Percentiles rank a stretch among this genome's conserved stretches.
phyloP scores from a whole-genome alignment of 1,140 invertebrate species.

The Meloidogyne chitwoodi region DNA sequence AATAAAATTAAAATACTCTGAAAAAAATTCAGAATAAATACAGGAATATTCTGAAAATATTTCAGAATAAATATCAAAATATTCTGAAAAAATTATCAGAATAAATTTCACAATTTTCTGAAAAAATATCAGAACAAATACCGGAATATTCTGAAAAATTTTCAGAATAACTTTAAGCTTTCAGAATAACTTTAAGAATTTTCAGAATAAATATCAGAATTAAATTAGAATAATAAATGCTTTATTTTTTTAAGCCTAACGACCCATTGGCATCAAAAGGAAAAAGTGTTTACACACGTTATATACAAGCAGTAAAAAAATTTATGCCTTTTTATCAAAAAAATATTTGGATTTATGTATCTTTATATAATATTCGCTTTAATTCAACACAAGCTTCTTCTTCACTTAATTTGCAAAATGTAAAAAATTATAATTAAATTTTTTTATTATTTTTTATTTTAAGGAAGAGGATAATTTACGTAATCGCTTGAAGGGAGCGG shows the following conservation, averaged over 20 bases:
- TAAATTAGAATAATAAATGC: conserved; percentile 1
- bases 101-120: no score
- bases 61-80: neutral
- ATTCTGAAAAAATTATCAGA: neutral
- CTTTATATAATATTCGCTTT: neutral
- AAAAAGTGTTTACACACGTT: conserved; percentile 28
- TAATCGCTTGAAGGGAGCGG: neutral
- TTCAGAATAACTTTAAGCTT: no score
- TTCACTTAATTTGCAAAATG: neutral
- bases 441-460: neutral
- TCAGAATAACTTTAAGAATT: neutral
- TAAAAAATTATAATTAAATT: neutral
- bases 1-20: neutral
- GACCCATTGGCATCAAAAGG: conserved; percentile 18
- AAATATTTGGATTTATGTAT: conserved; percentile 27
- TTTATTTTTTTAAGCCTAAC: conserved; percentile 25
- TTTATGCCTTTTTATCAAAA: conserved; percentile 30
- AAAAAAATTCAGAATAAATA: neutral
- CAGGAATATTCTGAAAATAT: neutral
- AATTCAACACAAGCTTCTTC: neutral
- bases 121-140: no score
- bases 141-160: no score
- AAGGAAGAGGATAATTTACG: neutral
- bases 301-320: conserved; percentile 31
- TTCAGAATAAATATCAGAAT: neutral